These are phyloP conservation scores for Rhabdomys pumilio DNA, from an alignment of 2,797 vertebrate species.

Conservation along the genomic window DNA sequence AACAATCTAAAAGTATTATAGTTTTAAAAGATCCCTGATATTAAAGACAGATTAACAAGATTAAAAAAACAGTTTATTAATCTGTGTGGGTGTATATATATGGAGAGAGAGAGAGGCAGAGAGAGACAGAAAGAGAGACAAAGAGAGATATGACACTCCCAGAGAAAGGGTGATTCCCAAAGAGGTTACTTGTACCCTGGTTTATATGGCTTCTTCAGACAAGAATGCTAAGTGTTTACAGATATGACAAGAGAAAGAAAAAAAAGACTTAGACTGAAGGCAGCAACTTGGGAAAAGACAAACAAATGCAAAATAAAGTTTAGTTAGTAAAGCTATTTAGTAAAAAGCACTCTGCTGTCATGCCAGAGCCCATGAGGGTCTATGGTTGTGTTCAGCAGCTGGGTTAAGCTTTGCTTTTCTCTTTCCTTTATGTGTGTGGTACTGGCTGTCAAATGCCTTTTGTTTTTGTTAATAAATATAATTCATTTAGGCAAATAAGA, in stretches of 20 bases:
- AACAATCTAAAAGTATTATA: neutral
- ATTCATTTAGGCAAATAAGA: neutral
- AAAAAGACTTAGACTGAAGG: neutral
- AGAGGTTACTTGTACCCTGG: neutral
- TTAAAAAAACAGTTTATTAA: neutral
- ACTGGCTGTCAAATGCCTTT: neutral
- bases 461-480: neutral
- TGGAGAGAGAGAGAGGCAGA: too few species aligned
- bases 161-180: neutral
- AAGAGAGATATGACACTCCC: neutral
- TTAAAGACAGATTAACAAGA: conserved; percentile 12
- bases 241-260: neutral
- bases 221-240: neutral
- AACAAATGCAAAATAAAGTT: neutral
- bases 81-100: too few species aligned
- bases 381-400: neutral
- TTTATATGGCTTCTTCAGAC: neutral
- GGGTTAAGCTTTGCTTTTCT: neutral
- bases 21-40: neutral
- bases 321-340: neutral
- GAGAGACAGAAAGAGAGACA: too few species aligned
- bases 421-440: neutral
- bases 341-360: neutral
- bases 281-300: neutral
- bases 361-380: neutral